These are phyloP conservation scores for Pachyramphus minor DNA, from an alignment of 2,113 vertebrate species.

Conservation along the genomic window DNA sequence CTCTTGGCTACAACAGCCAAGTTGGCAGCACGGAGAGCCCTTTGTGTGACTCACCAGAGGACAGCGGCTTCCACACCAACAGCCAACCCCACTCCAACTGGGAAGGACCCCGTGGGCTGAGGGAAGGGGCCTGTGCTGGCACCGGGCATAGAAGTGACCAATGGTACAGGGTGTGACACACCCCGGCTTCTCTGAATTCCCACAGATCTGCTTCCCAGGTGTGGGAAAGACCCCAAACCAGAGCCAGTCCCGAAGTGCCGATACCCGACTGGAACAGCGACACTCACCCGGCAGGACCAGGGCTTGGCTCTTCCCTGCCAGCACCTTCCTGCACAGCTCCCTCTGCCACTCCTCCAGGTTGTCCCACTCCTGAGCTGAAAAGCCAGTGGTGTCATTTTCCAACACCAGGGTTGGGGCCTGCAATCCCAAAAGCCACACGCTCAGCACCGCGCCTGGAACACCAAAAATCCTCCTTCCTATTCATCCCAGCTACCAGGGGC, in stretches of 20 bases:
- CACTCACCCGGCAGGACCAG: slow-evolving; percentile 58
- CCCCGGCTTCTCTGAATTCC: rapidly evolving
- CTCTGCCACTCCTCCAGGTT: slow-evolving; percentile 64
- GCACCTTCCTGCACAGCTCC: slow-evolving; percentile 57
- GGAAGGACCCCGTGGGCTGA: no score
- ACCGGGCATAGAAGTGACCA: background rate
- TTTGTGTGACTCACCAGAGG: no score
- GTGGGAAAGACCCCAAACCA: background rate
- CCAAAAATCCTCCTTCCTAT: background rate
- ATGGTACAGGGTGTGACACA: rapidly evolving
- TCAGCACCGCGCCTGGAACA: rapidly evolving
- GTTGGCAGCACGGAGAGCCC: background rate
- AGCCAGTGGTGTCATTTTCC: background rate
- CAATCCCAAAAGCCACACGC: background rate
- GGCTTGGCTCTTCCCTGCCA: slow-evolving; percentile 49
- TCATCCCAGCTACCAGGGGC: no score
- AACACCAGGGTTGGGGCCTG: background rate
- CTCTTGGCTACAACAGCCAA: rapidly evolving
- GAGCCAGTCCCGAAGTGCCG: rapidly evolving
- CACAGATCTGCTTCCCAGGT: background rate
- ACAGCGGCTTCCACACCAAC: rapidly evolving
- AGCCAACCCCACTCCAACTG: background rate
- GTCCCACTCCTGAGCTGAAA: slow-evolving; percentile 52
- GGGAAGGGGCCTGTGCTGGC: background rate
- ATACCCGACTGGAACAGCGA: rapidly evolving